These are phyloP conservation scores for Ridgeia piscesae DNA, from an alignment of 1,140 invertebrate genomes.

Conservation along the genomic window DNA sequence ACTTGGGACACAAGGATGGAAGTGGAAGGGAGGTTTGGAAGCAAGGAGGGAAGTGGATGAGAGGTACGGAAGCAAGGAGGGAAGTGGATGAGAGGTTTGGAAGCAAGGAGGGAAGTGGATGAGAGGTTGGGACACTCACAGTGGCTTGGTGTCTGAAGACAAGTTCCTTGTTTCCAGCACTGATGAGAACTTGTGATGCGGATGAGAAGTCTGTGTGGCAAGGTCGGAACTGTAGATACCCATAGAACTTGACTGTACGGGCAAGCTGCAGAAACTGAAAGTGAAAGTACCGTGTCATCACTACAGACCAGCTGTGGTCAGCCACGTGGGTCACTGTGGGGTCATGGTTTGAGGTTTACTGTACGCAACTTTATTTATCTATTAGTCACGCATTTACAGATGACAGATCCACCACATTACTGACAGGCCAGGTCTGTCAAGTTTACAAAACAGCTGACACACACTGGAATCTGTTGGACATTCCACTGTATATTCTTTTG, in stretches of 20 bases:
- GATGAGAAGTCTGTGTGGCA: conserved; percentile 79
- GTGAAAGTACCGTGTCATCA: conserved; percentile 30
- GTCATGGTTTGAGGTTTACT: too few species aligned
- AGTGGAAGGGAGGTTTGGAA: not conserved
- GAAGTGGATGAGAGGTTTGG: not conserved
- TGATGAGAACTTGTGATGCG: conserved; percentile 68
- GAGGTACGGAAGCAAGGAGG: too few species aligned
- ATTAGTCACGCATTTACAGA: too few species aligned
- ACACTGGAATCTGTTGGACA: too few species aligned
- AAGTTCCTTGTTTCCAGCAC: conserved; percentile 78
- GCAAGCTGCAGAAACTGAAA: conserved; percentile 82
- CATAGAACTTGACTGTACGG: conserved; percentile 81
- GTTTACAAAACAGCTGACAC: too few species aligned
- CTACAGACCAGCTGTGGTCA: not conserved
- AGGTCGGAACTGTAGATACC: conserved; percentile 79
- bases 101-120: not conserved
- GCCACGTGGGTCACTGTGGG: not conserved
- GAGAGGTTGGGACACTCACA: not conserved
- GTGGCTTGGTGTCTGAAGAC: conserved; percentile 59
- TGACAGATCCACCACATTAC: too few species aligned
- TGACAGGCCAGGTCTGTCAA: too few species aligned
- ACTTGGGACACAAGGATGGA: not conserved
- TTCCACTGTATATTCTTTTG: too few species aligned
- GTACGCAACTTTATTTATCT: too few species aligned
- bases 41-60: not conserved